Evolutionary conservation across 2,113 vertebrate genomes (phyloP).

Genomic region (Hippoglossus stenolepis): DNA sequence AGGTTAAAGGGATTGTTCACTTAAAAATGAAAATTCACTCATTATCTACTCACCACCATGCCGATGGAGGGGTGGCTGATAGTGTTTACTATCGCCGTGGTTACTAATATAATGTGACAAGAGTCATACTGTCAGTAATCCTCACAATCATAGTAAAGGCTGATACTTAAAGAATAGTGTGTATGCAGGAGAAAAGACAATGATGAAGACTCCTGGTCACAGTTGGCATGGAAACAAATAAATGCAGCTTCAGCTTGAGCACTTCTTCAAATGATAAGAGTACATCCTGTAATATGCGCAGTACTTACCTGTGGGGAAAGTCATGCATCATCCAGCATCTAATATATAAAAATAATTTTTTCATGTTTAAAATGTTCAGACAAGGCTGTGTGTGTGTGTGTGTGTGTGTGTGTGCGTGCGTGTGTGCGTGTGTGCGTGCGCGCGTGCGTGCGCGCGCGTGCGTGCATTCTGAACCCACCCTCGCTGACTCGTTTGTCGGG

Average conservation of each 20-base stretch:
- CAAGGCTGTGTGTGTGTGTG: no score
- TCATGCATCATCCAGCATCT: not conserved
- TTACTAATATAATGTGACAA: not conserved
- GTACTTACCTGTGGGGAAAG: not conserved
- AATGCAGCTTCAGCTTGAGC: not conserved
- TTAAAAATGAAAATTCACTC: no score
- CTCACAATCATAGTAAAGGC: not conserved
- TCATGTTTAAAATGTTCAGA: no score
- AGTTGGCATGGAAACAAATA: not conserved
- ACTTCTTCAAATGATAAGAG: conserved; percentile 1
- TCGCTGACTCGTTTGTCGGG: no score
- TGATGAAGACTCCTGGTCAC: not conserved
- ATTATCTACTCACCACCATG: no score
- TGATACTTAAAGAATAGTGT: not conserved
- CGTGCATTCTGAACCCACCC: no score
- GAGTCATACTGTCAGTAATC: not conserved
- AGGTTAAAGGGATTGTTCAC: not conserved
- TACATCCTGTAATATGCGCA: not conserved
- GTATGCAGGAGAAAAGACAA: not conserved
- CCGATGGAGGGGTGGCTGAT: no score
- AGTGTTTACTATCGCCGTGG: not conserved
- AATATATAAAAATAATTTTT: not conserved
- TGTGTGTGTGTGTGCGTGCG: no score
- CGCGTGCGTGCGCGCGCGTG: no score
- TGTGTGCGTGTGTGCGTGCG: no score